Percentiles rank a stretch among this genome's conserved stretches.
Conservation (phyloP, 1,140 invertebrate species). For the Elymnias hypermnestra region DNA sequence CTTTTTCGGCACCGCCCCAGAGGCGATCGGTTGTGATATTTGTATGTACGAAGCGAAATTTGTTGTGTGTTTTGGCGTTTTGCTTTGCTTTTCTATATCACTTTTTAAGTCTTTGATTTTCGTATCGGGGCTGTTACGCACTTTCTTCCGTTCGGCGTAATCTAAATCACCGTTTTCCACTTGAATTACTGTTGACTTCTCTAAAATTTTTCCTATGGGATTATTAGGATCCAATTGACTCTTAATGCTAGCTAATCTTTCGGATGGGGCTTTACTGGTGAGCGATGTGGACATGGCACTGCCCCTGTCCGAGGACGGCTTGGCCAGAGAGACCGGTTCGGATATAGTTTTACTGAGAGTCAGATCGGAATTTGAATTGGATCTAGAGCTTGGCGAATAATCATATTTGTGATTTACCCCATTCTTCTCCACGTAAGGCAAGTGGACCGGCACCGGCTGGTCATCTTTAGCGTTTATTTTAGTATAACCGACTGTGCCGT, state of each 20-base stretch:
- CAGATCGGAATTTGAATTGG: slow-evolving; percentile 62
- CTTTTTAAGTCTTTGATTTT: slow-evolving; percentile 56
- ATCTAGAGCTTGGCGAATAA: slow-evolving; percentile 50
- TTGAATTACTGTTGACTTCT: slow-evolving; percentile 71
- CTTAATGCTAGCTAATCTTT: slow-evolving; percentile 60
- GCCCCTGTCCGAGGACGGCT: slow-evolving; percentile 44
- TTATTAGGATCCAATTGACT: slow-evolving; percentile 71
- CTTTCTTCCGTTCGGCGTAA: slow-evolving; percentile 35
- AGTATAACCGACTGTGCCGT: slow-evolving; percentile 49
- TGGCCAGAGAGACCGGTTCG: slow-evolving; percentile 59
- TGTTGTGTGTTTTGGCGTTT: slow-evolving; percentile 66
- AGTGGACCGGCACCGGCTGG: slow-evolving; percentile 63
- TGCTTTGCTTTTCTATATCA: slow-evolving; percentile 68
- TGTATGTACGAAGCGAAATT: slow-evolving; percentile 79
- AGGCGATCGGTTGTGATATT: slow-evolving; percentile 63
- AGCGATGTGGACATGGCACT: slow-evolving; percentile 54
- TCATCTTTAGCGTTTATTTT: slow-evolving; percentile 57
- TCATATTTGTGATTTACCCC: slow-evolving; percentile 27
- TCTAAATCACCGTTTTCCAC: slow-evolving; percentile 65
- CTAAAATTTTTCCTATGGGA: slow-evolving; percentile 70
- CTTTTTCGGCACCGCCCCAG: slow-evolving; percentile 43
- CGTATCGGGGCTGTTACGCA: slow-evolving; percentile 38
- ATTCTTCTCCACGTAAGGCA: slow-evolving; percentile 61
- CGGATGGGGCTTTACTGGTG: slow-evolving; percentile 50
- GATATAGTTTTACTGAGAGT: slow-evolving; percentile 66